Percentiles rank a stretch among this genome's conserved stretches.
These are phyloP conservation scores for Cephalophus harveyi DNA, from an alignment of 2,113 vertebrate species.

Conservation along the genomic window DNA sequence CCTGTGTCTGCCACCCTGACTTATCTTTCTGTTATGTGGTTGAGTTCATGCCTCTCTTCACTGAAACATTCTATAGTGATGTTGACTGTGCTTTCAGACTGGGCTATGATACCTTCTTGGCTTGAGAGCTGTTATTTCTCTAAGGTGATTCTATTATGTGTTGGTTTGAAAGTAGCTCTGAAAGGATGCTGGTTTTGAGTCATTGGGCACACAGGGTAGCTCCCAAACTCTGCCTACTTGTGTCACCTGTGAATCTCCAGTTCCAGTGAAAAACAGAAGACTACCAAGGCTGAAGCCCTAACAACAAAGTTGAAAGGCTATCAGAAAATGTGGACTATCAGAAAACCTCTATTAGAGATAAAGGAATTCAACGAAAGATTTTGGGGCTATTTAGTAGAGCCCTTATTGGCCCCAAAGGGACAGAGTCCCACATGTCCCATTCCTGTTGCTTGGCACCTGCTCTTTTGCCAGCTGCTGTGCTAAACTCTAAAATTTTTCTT, in stretches of 20 bases:
- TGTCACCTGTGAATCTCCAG: neutral
- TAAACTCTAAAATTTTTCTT: neutral
- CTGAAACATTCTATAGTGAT: neutral
- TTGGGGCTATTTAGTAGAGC: too few species aligned
- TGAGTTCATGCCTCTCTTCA: neutral
- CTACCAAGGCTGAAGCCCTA: neutral
- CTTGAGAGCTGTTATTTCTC: neutral
- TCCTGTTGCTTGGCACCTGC: neutral
- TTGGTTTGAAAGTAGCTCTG: neutral
- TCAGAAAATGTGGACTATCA: neutral
- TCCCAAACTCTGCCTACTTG: neutral
- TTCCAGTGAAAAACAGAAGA: neutral
- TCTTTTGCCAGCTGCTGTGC: neutral
- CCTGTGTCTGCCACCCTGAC: rapidly evolving
- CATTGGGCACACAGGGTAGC: neutral
- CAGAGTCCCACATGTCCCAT: neutral
- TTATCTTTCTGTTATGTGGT: neutral
- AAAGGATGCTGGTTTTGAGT: neutral
- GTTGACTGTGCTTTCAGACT: neutral
- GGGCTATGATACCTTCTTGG: neutral
- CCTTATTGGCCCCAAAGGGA: neutral
- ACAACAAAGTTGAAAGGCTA: neutral
- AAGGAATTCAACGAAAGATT: neutral
- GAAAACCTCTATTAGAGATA: neutral
- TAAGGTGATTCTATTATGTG: neutral